A percentile compares a stretch with the other conserved stretches of the same genome.
Evolutionary conservation across 2,888 invertebrate genomes (phyloP).

Genomic region (Geophilus truncorum): DNA sequence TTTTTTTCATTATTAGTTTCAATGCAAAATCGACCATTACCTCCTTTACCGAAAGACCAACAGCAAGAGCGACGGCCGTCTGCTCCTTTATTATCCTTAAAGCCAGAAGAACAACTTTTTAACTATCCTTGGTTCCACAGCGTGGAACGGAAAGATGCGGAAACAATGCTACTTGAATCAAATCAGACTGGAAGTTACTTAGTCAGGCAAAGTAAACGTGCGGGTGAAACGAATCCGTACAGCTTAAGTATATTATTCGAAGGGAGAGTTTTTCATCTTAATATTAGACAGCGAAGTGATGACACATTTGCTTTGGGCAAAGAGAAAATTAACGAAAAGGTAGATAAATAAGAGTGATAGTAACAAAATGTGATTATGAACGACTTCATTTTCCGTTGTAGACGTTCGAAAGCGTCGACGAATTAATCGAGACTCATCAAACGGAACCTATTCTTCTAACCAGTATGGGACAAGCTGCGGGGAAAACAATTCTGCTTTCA

Average conservation of each 20-base stretch:
- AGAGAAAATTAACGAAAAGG: conserved; percentile 42
- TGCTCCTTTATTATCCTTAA: background rate
- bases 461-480: conserved; percentile 39
- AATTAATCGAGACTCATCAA: conserved; percentile 41
- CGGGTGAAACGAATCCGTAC: conserved; percentile 41
- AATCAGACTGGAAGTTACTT: conserved; percentile 40
- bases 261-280: conserved; percentile 41
- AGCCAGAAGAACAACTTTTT: conserved; percentile 28
- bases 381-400: conserved; percentile 35
- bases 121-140: conserved; percentile 41
- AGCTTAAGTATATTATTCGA: conserved; percentile 41
- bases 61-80: conserved; percentile 6
- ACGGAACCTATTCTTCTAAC: conserved; percentile 41
- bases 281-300: conserved; percentile 40
- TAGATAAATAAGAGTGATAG: no score
- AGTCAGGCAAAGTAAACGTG: conserved; percentile 41
- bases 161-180: conserved; percentile 36
- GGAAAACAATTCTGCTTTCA: conserved; percentile 37
- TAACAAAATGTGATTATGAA: background rate
- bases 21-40: background rate
- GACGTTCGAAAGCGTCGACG: conserved; percentile 40
- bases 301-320: conserved; percentile 41
- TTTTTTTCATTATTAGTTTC: background rate
- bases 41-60: background rate
- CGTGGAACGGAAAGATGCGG: conserved; percentile 41